Conservation (phyloP, 2,797 vertebrate genomes). For the Acrossocheilus wenchowensis region DNA sequence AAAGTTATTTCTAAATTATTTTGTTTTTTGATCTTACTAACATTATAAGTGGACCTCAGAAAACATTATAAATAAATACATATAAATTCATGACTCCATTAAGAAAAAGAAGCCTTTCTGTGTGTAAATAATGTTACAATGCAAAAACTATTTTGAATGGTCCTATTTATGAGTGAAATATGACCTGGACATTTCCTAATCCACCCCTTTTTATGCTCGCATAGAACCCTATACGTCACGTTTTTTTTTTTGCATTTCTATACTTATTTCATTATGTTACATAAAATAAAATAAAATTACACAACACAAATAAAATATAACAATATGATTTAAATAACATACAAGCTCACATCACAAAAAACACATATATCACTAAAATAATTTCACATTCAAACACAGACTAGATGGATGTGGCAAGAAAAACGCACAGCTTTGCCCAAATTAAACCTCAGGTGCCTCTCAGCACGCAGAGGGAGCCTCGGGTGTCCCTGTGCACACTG, state of each 20-base stretch:
- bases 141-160: neutral
- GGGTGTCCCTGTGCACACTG: constrained; percentile 29
- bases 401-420: neutral
- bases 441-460: constrained; percentile 22
- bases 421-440: constrained; percentile 9
- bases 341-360: neutral
- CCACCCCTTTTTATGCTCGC: neutral
- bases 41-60: no score
- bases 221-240: neutral
- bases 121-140: neutral
- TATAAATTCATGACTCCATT: no score
- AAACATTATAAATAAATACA: no score
- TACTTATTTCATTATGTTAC: neutral
- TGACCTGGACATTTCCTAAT: neutral
- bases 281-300: neutral
- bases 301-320: neutral
- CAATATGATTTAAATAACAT: neutral
- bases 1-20: no score
- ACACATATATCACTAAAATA: neutral
- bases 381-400: neutral
- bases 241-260: neutral
- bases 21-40: no score
- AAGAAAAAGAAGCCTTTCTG: neutral
- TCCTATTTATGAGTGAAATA: neutral
- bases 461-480: neutral